Base-by-base conservation (phyloP, 2,888 invertebrate species). In the Macrophya annulata region DNA sequence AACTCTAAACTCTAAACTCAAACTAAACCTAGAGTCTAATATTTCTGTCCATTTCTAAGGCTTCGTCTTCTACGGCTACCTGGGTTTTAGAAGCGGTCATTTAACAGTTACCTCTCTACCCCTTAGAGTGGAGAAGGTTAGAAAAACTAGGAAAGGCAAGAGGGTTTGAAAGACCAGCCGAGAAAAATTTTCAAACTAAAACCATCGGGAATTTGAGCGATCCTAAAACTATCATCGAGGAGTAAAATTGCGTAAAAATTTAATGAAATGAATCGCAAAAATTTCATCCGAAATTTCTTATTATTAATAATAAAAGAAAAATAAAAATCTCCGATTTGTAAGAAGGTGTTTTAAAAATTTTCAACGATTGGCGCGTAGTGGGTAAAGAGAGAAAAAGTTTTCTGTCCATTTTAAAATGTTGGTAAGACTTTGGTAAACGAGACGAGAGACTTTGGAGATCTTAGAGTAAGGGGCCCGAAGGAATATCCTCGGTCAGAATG, bases 71-170 rank as follows among this genome's bases (percentile, higher is more conserved):
- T 37, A 15, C 62, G 37, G 81, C 59, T 81, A 81, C 81, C 81
- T 81, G 81, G 62, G 51, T 81, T 81, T 81, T 21, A 15, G 48
- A 62, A 81, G 43, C 59, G 81, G 59, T 81, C 81, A 43, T 31
- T 81, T 43, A 81, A 81, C 81, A 81, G 81, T 81, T 81, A 81
- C 81, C 62, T 81, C 15, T 81, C 43, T 62, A n/a, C 40, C 37
- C 62, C 51, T 6, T 12, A 43, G 37, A 37, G 68, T 68, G 4
- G 15, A 17, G 37, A 1, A 68, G 68, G 68, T 6, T 37, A 68
- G 68, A 68, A 68, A 68, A 68, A 4, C 17, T 17, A 37, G 62
- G 25, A 62, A 25, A 25, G 62, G 62, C 25, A 62, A 25, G 6
- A 12, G 62, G 62, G 62, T 62, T 12, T 62, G 25, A 62, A 25